Evolutionary conservation across 1,140 invertebrate genomes (phyloP), one percentile per base, ranked within the genome.

Genomic region (Lepidotrigona ventralis): DNA sequence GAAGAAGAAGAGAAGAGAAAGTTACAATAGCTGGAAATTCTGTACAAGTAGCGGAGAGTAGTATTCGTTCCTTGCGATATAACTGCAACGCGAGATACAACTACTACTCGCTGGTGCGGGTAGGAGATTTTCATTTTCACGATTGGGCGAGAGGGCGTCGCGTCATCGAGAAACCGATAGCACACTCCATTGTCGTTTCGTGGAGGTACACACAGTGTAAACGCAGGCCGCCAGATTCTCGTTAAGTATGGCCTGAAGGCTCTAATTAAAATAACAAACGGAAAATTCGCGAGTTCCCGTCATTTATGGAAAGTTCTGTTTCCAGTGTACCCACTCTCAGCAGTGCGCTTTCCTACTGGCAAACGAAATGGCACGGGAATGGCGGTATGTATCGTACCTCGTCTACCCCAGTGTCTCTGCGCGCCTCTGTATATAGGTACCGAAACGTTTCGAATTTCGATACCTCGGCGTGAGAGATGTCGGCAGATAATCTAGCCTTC

Each of bases 231-330:
- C 70, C 69, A 79, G 76, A 79, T 76, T 80, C 88, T 89, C 88
- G 88, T 89, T 89, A 89, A 86, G 85, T 86, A 83, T 78, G 63
- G 81, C 88, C 88, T 79, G 88, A 89, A 89, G 88, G 88, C 87
- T 89, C 88, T 89, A 89, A 89, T 89, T 89, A 89, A 89, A 89
- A 89, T 89, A 89, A 89, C 77, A 89, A 89, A 89, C 85, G 87
- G 88, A 89, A 89, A 89, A 89, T 89, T 86, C 64, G 66, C 81
- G 86, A 88, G 87, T 88, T 88, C 86, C 84, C 60, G 68, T 66
- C 78, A 85, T 83, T 75, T 85, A 58, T 80, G 74, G 86, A 79
- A 86, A 89, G 80, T 80, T 72, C 75, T 64, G 73, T 78, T 85
- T 66, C 58, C 81, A 63, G 56, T 56, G 58, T 12, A 21, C 19